These are phyloP conservation scores for Poecilus cupreus DNA, from an alignment of 2,888 invertebrate species.

Conservation along the genomic window DNA sequence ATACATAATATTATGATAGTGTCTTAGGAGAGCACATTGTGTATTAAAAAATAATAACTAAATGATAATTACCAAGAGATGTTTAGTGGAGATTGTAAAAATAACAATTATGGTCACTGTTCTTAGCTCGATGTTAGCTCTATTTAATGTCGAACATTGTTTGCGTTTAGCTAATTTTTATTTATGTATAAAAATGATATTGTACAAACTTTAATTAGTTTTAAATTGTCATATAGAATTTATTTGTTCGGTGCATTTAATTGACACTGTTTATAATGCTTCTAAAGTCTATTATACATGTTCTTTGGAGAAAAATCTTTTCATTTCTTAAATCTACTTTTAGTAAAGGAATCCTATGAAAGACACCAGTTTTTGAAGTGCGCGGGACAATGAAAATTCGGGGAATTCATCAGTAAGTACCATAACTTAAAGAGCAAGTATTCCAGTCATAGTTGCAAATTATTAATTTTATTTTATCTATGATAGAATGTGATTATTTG, in stretches of 20 bases:
- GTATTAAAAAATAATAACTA: conserved; percentile 52
- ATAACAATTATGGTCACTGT: conserved; percentile 47
- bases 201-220: conserved; percentile 54
- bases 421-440: too few relatives aligned
- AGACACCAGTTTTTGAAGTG: too few relatives aligned
- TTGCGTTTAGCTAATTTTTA: conserved; percentile 48
- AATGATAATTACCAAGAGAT: conserved; percentile 48
- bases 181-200: conserved; percentile 48
- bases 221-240: conserved; percentile 46
- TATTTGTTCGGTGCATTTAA: conserved; percentile 49
- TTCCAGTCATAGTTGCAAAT: too few relatives aligned
- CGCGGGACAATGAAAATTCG: background rate
- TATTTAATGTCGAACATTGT: conserved; percentile 50
- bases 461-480: too few relatives aligned
- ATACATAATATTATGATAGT: conserved; percentile 50
- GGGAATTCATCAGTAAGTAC: too few relatives aligned
- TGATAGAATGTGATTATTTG: too few relatives aligned
- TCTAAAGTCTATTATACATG: conserved; percentile 53
- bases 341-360: background rate
- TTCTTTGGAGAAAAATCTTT: conserved; percentile 38
- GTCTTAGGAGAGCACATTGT: conserved; percentile 51
- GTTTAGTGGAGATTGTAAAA: conserved; percentile 49
- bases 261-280: conserved; percentile 52
- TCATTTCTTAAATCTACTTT: background rate
- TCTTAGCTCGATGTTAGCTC: conserved; percentile 53